Evolutionary conservation across 35 echinoderm and acorn worm genomes (phyloP).

Genomic region (Acanthaster planci): DNA sequence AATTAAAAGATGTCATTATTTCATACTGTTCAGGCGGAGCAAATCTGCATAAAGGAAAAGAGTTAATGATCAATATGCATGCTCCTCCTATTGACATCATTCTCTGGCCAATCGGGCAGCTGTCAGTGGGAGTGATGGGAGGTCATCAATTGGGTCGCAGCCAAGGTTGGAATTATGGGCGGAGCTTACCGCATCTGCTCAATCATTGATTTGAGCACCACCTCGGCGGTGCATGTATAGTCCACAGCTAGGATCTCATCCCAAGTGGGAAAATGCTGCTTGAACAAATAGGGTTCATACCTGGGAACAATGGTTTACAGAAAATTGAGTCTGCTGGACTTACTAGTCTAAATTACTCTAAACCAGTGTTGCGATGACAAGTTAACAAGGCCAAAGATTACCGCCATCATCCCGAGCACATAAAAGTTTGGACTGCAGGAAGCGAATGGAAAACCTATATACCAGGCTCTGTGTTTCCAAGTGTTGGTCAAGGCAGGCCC

Average conservation of each 20-base stretch:
- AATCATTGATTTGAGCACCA: constrained; percentile 83
- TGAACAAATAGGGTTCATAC: constrained; percentile 91
- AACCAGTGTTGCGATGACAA: too few species aligned
- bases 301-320: constrained; percentile 43
- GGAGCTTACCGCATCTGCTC: constrained; percentile 41
- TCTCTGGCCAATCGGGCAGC: not conserved
- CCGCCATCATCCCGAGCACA: too few species aligned
- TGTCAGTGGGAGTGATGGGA: not conserved
- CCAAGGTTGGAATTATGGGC: not conserved
- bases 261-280: constrained; percentile 92
- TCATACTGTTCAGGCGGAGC: not conserved
- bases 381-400: too few species aligned
- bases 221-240: constrained; percentile 91
- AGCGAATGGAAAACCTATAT: too few species aligned
- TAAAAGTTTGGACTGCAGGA: too few species aligned
- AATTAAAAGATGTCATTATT: not conserved
- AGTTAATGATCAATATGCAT: not conserved
- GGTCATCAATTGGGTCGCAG: not conserved
- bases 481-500: too few species aligned
- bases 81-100: not conserved
- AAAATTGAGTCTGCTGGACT: not conserved
- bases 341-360: too few species aligned
- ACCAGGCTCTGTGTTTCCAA: too few species aligned
- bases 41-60: not conserved
- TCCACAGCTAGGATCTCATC: constrained; percentile 94